phyloP scores from a whole-genome alignment of 2,888 invertebrate species.

The Ichneumon xanthorius region DNA sequence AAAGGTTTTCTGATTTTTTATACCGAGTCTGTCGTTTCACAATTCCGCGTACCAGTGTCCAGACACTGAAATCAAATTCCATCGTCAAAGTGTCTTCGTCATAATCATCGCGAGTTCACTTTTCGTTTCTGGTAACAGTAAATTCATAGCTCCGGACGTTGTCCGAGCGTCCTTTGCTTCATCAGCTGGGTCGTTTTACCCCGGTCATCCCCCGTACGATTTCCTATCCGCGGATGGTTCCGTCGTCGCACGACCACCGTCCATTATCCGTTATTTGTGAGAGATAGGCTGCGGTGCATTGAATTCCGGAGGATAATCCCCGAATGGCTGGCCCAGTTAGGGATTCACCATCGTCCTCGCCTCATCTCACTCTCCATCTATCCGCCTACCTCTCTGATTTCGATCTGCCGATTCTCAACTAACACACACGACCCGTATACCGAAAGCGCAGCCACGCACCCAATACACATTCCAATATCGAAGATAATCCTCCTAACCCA shows the following conservation, averaged over 20 bases:
- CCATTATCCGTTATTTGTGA: constrained; percentile 15
- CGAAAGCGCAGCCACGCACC: constrained; percentile 40
- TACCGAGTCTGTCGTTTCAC: too few relatives aligned
- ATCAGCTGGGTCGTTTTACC: neutral
- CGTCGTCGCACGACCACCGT: neutral
- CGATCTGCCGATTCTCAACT: constrained; percentile 35
- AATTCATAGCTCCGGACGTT: neutral
- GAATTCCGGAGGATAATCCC: constrained; percentile 35
- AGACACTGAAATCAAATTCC: too few relatives aligned
- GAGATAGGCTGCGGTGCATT: constrained; percentile 20
- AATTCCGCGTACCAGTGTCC: too few relatives aligned
- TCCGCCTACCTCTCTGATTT: constrained; percentile 16
- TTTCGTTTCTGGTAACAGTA: neutral
- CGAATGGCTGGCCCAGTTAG: constrained; percentile 23
- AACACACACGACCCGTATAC: constrained; percentile 34
- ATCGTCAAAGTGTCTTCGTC: too few relatives aligned
- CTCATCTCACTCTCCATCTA: constrained; percentile 24
- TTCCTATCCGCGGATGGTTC: neutral
- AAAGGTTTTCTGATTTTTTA: too few relatives aligned
- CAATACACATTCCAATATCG: constrained; percentile 63
- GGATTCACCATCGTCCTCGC: constrained; percentile 36
- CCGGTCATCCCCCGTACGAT: neutral
- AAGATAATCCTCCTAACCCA: constrained; percentile 65
- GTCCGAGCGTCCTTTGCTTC: neutral
- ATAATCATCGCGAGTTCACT: too few relatives aligned